Evolutionary conservation across 1,140 invertebrate genomes (phyloP), one percentile per base, ranked within the genome.

Genomic region (Capitella teleta): DNA sequence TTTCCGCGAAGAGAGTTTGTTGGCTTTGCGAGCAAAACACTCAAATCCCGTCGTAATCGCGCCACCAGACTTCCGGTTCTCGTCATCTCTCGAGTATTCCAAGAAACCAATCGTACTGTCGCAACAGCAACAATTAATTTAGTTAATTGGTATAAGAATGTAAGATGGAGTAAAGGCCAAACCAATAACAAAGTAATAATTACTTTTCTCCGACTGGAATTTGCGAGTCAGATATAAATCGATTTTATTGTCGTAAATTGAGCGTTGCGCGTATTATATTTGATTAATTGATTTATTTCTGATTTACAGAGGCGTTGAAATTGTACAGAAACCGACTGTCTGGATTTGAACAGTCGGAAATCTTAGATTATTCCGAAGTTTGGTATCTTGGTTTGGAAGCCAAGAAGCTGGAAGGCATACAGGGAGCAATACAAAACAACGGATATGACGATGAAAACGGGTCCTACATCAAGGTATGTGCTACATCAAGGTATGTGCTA

Each of bases 381-480:
- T 68, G 64, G 64, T 68, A 62, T 56, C 56, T 70, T 23, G 67
- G 68, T 14, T 52, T 69, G 26, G 68, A 70, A 36, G 63, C 64
- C 0, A 68, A 69, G 55, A 70, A 70, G 49, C 21, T 47, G 3
- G 45, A 47, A 21, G 45, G 16, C 5, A 18, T 19, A n/a, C 45
- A 47, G 18, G 32, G 30, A 5, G 44, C 51, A 25, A 21, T 28
- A 28, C 44, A 54, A 19, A 51, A 50, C 43, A 64, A 65, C 57
- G 65, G 67, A 12, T 72, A 68, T 51, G 68, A 72, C 55, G 70
- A 72, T 54, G 68, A 72, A 40, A 69, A 64, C 58, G 68, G 70
- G 10, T 63, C 67, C 16, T 72, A 72, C 54, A 61, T 68, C 16
- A 71, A 70, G 65, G 67, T 67, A 10, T 25, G 38, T 12, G 19